Conservation (phyloP, 2,888 invertebrate genomes). For the Punctoribates punctum region DNA sequence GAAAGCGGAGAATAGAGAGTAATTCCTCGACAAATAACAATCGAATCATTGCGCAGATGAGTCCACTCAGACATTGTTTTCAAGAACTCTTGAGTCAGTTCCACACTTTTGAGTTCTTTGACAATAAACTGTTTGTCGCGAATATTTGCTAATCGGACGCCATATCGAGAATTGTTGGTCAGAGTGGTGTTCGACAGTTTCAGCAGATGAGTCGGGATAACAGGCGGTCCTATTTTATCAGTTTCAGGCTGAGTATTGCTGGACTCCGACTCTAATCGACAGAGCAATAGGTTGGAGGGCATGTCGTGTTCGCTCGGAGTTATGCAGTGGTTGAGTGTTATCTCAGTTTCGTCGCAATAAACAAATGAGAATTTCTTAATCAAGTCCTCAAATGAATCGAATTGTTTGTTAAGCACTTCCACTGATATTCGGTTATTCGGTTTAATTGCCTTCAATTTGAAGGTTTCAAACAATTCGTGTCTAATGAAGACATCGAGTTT, state of each 20-base stretch:
- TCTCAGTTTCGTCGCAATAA: not conserved
- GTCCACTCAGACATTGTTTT: constrained; percentile 39
- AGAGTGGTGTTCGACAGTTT: constrained; percentile 36
- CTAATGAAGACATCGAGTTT: constrained; percentile 76
- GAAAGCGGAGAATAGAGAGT: constrained; percentile 72
- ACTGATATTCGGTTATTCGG: not conserved
- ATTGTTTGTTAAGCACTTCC: not conserved
- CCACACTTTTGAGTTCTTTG: constrained; percentile 37
- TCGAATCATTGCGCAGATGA: constrained; percentile 29
- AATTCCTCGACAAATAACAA: constrained; percentile 60
- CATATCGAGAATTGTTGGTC: constrained; percentile 29
- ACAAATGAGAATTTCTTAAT: constrained; percentile 18
- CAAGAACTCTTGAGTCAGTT: constrained; percentile 3
- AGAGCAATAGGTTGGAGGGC: constrained; percentile 35
- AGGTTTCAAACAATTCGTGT: constrained; percentile 54
- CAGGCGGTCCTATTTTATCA: not conserved
- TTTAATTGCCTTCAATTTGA: not conserved
- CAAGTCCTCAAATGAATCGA: not conserved
- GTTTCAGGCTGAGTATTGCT: not conserved
- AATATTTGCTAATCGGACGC: constrained; percentile 37
- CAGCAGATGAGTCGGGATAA: constrained; percentile 30
- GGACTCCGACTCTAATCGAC: not conserved
- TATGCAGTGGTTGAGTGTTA: not conserved
- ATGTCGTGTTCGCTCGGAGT: constrained; percentile 40
- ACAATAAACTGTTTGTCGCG: constrained; percentile 37